Evolutionary conservation across 2,113 vertebrate species (phyloP), one percentile per base, ranked within the genome.

Genomic region (Phrynosoma platyrhinos): DNA sequence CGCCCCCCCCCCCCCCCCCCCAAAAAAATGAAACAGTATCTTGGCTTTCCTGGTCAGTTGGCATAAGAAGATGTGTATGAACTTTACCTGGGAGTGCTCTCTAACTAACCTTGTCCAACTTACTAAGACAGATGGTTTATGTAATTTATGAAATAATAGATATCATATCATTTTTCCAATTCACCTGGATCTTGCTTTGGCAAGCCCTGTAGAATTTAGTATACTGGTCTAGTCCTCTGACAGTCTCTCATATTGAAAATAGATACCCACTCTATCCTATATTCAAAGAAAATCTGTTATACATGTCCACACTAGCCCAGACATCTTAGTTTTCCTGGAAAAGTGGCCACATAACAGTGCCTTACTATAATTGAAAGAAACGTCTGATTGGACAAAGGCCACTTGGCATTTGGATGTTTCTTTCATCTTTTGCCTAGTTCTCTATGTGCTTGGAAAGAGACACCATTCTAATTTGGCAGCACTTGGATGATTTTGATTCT

Each of bases 321-420:
- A 93, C n/a, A 7, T 89, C 88, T 93, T 91, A 79, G 90, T 96
- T 97, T 96, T 96, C 94, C 95, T 94, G 91, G 74, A 0, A 91
- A 62, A 91, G 88, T 85, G 84, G 94, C 95, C 95, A 96, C 93
- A 82, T 66, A 91, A 89, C 82, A 88, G 88, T 92, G 87, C 93
- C 92, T 82, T 82, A 68, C 86, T 89, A 58, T 91, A 91, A 90
- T 91, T 91, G 88, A 87, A 93, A 95, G 94, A 96, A 96, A 96
- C 92, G 92, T 94, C 88, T 90, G 93, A 93, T 95, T 94, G 92
- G 93, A 95, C 77, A 82, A 79, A 90, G 91, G 82, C 94, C 92
- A 93, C 92, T 82, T 96, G 93, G 95, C 93, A 94, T 78, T n/a
- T 62, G 32, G 78, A 71, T 87, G 18, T 53, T 86, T 69, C 90